Evolutionary conservation across 2,888 invertebrate genomes (phyloP).

Genomic region (Criorhina ranunculi): DNA sequence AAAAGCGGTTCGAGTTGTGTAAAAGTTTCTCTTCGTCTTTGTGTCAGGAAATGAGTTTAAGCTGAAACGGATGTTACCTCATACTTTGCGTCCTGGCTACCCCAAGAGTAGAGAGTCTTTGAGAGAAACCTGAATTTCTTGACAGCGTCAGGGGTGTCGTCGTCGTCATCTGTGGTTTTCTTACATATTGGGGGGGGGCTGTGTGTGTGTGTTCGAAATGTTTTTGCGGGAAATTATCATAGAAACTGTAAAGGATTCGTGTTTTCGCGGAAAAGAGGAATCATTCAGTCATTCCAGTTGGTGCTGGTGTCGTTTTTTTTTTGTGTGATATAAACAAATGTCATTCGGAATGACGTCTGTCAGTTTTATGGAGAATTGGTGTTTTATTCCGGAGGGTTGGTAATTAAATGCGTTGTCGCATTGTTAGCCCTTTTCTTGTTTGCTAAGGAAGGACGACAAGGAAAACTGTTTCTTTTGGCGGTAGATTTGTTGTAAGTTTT

Average conservation of each 20-base stretch:
- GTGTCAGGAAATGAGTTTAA: conserved; percentile 76
- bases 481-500: conserved; percentile 1
- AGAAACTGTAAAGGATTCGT: conserved; percentile 65
- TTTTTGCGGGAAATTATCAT: conserved; percentile 53
- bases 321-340: conserved; percentile 65
- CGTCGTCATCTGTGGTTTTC: conserved; percentile 55
- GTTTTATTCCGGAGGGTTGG: conserved; percentile 40
- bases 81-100: background rate
- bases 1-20: conserved; percentile 73
- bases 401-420: conserved; percentile 70
- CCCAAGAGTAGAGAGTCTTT: conserved; percentile 36
- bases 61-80: conserved; percentile 73
- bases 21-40: conserved; percentile 74
- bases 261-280: background rate
- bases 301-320: background rate
- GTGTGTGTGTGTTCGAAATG: conserved; percentile 6
- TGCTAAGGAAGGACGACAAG: background rate
- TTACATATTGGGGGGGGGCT: conserved; percentile 39
- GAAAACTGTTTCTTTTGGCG: conserved; percentile 4
- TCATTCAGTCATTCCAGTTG: background rate
- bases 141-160: conserved; percentile 60
- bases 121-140: conserved; percentile 68
- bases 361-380: conserved; percentile 23
- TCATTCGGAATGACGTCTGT: conserved; percentile 72
- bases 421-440: conserved; percentile 15